Percentiles rank a stretch among this genome's conserved stretches.
Evolutionary conservation across 2,113 vertebrate species (phyloP).

Genomic region (Lagopus muta): DNA sequence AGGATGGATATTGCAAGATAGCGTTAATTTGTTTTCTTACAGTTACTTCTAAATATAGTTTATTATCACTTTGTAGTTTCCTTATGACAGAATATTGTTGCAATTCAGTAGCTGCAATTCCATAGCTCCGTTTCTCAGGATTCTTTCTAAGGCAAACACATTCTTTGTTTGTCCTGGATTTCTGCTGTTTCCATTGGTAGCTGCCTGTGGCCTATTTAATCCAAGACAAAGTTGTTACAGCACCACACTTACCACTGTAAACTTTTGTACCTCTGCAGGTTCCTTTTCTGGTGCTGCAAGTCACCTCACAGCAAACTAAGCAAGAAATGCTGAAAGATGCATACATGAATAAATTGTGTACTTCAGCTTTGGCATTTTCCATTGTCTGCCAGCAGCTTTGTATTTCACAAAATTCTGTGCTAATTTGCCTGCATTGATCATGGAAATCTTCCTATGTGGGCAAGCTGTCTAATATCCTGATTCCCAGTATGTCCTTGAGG

Average conservation of each 20-base stretch:
- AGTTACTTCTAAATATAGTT: not conserved
- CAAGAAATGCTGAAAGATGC: rapidly evolving
- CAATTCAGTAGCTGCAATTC: not conserved
- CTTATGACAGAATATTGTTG: not conserved
- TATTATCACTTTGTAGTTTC: not conserved
- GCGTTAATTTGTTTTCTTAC: not conserved
- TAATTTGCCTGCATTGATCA: not conserved
- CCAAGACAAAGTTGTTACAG: not conserved
- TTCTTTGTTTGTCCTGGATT: not conserved
- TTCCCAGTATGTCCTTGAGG: not conserved
- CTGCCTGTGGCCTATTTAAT: not conserved
- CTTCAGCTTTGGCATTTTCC: not conserved
- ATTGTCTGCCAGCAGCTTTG: not conserved
- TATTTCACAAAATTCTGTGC: not conserved
- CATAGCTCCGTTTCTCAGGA: not conserved
- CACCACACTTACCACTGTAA: rapidly evolving
- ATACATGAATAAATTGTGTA: not conserved
- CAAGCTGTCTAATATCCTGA: not conserved
- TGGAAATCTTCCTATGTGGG: not conserved
- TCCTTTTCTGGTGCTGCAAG: not conserved
- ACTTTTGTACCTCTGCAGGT: rapidly evolving
- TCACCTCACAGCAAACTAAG: not conserved
- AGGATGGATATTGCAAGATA: not conserved
- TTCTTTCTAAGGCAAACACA: not conserved
- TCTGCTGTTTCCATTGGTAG: not conserved